A percentile compares a stretch with the other conserved stretches of the same genome.
phyloP scores from a whole-genome alignment of 1,140 invertebrate genomes.

The Cyrtorhinus lividipennis region DNA sequence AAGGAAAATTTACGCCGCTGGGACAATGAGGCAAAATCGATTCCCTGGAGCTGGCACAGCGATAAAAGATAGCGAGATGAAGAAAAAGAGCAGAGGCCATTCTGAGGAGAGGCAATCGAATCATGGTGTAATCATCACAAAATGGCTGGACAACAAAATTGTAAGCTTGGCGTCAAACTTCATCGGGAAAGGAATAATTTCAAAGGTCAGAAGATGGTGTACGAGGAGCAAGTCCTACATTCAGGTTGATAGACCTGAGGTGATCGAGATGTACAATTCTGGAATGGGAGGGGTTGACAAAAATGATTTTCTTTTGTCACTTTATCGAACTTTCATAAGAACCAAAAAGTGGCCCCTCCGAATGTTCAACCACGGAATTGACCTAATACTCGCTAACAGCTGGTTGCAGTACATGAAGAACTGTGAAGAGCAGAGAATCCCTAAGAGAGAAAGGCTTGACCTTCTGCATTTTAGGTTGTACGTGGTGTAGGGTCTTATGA shows the following conservation, averaged over 20 bases:
- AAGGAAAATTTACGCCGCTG: conserved; percentile 29
- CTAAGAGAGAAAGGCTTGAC: neutral
- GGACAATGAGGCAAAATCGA: conserved; percentile 29
- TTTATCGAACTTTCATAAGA: neutral
- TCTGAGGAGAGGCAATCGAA: neutral
- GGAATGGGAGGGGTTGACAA: conserved; percentile 30
- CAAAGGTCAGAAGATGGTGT: conserved; percentile 29
- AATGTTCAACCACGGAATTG: neutral
- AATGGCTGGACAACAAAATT: conserved; percentile 31
- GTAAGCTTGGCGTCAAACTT: conserved; percentile 32
- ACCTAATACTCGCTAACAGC: neutral
- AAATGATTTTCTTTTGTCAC: neutral
- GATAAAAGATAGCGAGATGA: neutral
- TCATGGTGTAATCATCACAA: conserved; percentile 25
- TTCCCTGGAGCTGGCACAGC: conserved; percentile 20
- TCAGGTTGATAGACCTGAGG: conserved; percentile 22
- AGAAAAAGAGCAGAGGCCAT: neutral
- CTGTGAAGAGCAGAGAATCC: neutral
- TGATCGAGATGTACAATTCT: conserved; percentile 27
- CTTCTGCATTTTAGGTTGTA: neutral
- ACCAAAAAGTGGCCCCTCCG: neutral
- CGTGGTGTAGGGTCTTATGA: neutral
- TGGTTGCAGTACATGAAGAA: conserved; percentile 6
- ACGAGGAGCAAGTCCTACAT: conserved; percentile 8
- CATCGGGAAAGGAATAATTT: conserved; percentile 29